These are phyloP conservation scores for Anser brachyrhynchus DNA, from an alignment of 2,113 vertebrate species.

Conservation along the genomic window DNA sequence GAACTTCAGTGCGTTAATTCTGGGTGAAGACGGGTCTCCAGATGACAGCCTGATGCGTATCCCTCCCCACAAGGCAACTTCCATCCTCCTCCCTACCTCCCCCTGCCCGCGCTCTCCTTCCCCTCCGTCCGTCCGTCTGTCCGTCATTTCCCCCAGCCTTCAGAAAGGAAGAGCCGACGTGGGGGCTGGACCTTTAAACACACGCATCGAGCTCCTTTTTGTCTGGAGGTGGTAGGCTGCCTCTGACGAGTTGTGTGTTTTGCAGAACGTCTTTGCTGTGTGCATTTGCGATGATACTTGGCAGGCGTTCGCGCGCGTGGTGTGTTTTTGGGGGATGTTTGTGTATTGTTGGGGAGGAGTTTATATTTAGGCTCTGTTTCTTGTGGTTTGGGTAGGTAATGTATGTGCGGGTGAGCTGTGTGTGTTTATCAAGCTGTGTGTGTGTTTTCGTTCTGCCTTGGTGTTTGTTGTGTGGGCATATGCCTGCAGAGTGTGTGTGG, in stretches of 20 bases:
- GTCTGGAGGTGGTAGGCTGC: neutral
- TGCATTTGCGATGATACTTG: constrained; percentile 47
- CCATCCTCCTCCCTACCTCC: neutral
- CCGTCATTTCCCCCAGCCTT: neutral
- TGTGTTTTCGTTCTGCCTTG: constrained; percentile 18
- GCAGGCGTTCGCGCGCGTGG: neutral
- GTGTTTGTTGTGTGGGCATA: constrained; percentile 48
- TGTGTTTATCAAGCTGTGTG: constrained; percentile 38
- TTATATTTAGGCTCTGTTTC: constrained; percentile 68
- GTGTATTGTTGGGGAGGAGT: constrained; percentile 65
- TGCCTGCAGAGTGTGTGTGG: neutral
- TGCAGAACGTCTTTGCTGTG: constrained; percentile 45
- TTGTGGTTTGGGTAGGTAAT: constrained; percentile 63
- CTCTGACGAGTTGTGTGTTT: constrained; percentile 8
- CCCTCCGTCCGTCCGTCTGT: constrained; percentile 6
- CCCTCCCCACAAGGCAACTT: constrained; percentile 59
- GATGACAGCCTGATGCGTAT: constrained; percentile 69
- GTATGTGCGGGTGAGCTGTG: constrained; percentile 27
- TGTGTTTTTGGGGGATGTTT: constrained; percentile 62
- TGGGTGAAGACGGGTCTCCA: constrained; percentile 73
- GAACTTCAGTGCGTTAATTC: constrained; percentile 77
- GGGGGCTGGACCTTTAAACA: neutral
- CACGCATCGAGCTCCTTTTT: neutral
- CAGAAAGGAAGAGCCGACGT: constrained; percentile 1
- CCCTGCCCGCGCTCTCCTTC: neutral